Evolutionary conservation across 2,113 vertebrate species (phyloP), one percentile per base, ranked within the genome.

Genomic region (Prolemur simus): DNA sequence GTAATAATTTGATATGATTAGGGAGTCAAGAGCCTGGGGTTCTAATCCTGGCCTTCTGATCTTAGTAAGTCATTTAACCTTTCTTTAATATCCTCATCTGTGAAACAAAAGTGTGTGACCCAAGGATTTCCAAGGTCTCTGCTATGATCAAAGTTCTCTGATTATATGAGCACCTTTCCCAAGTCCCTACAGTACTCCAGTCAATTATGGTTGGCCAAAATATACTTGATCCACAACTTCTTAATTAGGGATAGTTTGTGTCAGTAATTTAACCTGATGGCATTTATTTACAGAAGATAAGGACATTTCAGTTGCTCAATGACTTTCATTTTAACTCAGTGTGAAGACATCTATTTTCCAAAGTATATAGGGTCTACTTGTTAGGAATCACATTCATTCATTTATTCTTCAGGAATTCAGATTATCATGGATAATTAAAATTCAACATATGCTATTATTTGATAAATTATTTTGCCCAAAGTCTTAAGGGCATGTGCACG

Each of bases 371-470:
- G 23, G 42, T 56, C 87, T n/a, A 34, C 32, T 89, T 77, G 12
- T 68, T 87, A 77, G 25, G 18, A 96, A 90, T 84, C 58, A 89
- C 10, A 74, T 85, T 90, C n/a, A 58, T 84, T 68, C 56, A 91
- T 69, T 83, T 21, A 32, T 73, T 92, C 63, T 39, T 89, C 8
- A 86, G 60, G 34, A 82, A 95, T 68, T 49, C 56, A 66, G 14
- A 87, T 78, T 42, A 47, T 52, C 12, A 34, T 52, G 47, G 95
- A 63, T 68, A 89, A 92, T 42, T 94, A 89, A 89, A 81, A 81
- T 73, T 84, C 78, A 95, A 17, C 87, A 52, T 54, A 71, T 54
- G 6, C 34, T 73, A 85, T 37, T 89, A 86, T 66, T 47, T 87
- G 84, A 83, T 77, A 56, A 91, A 66, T 87, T 39, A 91, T 87